Evolutionary conservation across 2,113 vertebrate genomes (phyloP), one percentile per base, ranked within the genome.

Genomic region (Theropithecus gelada): DNA sequence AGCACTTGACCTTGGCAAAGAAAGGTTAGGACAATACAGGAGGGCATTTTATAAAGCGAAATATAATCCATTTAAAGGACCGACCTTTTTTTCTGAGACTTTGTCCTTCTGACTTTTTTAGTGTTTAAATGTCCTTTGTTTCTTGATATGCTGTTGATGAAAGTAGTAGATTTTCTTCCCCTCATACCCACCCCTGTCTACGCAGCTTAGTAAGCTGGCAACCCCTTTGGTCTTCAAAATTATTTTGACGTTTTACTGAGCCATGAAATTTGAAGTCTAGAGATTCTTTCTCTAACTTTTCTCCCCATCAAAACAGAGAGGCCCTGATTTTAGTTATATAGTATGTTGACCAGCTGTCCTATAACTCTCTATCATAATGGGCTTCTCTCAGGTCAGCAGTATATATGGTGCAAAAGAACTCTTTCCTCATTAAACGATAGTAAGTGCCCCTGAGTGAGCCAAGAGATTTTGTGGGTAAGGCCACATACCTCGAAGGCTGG

Each of bases 41-140:
- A 91, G 50, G 92, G 38, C 70, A 92, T 95, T 94, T 43, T 18
- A 93, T 35, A 84, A 93, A 88, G 61, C 75, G 83, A 64, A 93
- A 66, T 20, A 11, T 17, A 88, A 66, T 88, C 82, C 43, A 52
- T 12, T 59, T 81, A 88, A 96, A 89, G 35, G 70, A 79, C 27
- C 52, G 12, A 43, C 68, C 23, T 83, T 50, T 64, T 52, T n/a
- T 45, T 7, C 35, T 92, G 32, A 96, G 38, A 92, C 84, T 92
- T 3, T 91, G 68, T 96, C 85, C 76, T 93, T 90, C 50, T 82
- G 75, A n/a, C 55, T 81, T 57, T 59, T 92, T 84, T 48, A 79
- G 45, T 84, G 30, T 72, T 81, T 79, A 70, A 83, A 92, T 83
- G 35, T 52, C 72, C 59, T 96, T 80, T 93, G 35, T 70, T 93